These are phyloP conservation scores for Spea multiplicata DNA, from an alignment of 2,113 vertebrate genomes.

Conservation along the genomic window DNA sequence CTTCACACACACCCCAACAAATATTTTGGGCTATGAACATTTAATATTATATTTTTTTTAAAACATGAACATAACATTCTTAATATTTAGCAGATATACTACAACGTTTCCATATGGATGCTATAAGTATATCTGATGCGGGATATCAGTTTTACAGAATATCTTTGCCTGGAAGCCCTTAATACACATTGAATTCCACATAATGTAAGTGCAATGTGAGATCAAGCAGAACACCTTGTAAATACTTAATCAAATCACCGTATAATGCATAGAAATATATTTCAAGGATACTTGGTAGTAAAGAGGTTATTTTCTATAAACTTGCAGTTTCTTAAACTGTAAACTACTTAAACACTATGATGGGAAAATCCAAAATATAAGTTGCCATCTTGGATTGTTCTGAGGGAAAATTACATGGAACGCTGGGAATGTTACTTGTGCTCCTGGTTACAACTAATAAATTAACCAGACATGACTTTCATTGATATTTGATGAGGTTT, in stretches of 20 bases:
- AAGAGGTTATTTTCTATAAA: background rate
- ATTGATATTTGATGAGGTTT: conserved; percentile 43
- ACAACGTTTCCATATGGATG: background rate
- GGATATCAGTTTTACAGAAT: background rate
- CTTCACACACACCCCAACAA: too few species aligned
- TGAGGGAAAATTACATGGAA: background rate
- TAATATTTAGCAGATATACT: background rate
- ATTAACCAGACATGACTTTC: conserved; percentile 12
- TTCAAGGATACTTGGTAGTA: background rate
- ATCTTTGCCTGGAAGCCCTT: conserved; percentile 3
- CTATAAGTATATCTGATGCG: background rate
- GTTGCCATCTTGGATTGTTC: background rate
- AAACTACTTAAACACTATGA: background rate
- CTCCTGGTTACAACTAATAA: conserved; percentile 4
- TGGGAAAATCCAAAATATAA: background rate
- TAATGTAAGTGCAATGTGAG: background rate
- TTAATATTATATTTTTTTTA: too few species aligned
- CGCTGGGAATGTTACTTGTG: background rate
- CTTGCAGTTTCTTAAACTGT: background rate
- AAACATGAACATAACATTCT: background rate
- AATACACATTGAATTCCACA: background rate
- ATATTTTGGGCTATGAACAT: too few species aligned
- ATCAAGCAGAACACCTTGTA: conserved; percentile 22
- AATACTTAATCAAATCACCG: background rate
- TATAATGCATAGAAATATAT: background rate